Base-by-base conservation (phyloP, 53 echinoderm and acorn worm genomes). In the Luidia sarsii region DNA sequence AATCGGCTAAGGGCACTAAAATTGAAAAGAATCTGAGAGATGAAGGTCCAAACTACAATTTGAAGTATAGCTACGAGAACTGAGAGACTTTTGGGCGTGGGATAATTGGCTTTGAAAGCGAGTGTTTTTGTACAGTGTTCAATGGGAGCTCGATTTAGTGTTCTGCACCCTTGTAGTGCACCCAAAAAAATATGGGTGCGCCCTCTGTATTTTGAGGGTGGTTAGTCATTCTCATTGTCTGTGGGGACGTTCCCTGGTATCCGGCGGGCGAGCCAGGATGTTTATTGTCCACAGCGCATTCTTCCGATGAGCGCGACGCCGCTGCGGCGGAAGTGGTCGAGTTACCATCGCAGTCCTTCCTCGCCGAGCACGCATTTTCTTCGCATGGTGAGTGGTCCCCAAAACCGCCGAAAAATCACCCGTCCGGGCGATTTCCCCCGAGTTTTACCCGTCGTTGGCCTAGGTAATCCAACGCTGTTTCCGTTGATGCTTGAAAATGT, bases 261-360 rank as follows among this genome's bases (percentile, higher is more conserved):
- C 74, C 74, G 22, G 74, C 74, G 2, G 23, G 18, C 43, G 25
- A 56, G 74, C 28, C 56, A 57, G 74, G 74, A 74, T 57, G 59
- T 29, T 41, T 43, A 57, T 74, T 74, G 74, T 74, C 67, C 20
- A 4, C 5, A 25, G 67, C 45, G 27, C 45, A 28, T 67, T 67
- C 4, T 41, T 43, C 7, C 29, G 25, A 45, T 21, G n/a, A 6
- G n/a, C 2, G 1, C 25, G 7, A n/a, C 22, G 9, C 20, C 21
- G 29, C n/a, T 51, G 16, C 32, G 33, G 70, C 55, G 6, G 56
- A 55, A 10, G n/a, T 24, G n/a, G 11, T 55, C 73, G 16, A 22
- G 56, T 39, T 72, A 25, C 56, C 73, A 70, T 38, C 11, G 37
- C 16, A 54, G 23, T 38, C 1, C 56, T 22, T 37, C 39, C 7